Percentiles rank a stretch among this genome's conserved stretches.
Evolutionary conservation across 2,797 vertebrate species (phyloP).

Genomic region (Syngnathus rostellatus): DNA sequence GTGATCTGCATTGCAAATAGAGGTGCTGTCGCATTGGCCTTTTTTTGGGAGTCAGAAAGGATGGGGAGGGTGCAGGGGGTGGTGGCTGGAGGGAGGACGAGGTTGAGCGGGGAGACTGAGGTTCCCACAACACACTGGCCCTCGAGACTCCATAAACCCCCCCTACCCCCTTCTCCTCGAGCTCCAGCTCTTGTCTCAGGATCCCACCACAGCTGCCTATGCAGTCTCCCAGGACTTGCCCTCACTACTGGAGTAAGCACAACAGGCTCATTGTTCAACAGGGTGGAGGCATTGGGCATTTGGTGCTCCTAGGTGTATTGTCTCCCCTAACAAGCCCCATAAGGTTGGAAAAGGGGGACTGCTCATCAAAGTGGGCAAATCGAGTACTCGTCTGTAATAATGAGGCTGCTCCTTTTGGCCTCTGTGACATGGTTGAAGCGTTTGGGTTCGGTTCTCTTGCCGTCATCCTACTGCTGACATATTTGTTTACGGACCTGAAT

Average conservation of each 20-base stretch:
- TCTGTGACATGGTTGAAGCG: background rate
- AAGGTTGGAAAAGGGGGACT: constrained; percentile 40
- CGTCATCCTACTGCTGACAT: background rate
- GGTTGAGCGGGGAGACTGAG: constrained; percentile 28
- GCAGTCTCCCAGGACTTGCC: constrained; percentile 64
- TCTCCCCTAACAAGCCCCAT: constrained; percentile 51
- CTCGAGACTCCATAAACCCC: constrained; percentile 52
- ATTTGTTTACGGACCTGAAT: background rate
- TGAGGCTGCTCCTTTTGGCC: constrained; percentile 49
- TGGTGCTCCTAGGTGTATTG: constrained; percentile 54
- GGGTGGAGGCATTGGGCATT: constrained; percentile 53
- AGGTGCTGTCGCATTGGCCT: constrained; percentile 55
- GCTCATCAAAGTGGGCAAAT: constrained; percentile 26
- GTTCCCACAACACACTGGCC: constrained; percentile 68
- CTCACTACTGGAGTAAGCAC: constrained; percentile 58
- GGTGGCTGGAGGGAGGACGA: constrained; percentile 11
- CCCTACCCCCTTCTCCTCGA: constrained; percentile 37
- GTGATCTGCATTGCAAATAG: constrained; percentile 81
- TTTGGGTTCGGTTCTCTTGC: background rate
- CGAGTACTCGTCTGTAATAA: constrained; percentile 43
- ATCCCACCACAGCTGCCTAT: constrained; percentile 68
- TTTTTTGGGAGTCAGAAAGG: constrained; percentile 65
- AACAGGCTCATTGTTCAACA: constrained; percentile 70
- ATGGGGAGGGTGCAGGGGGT: constrained; percentile 13
- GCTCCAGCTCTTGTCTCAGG: constrained; percentile 49